Conservation (phyloP, 1,140 invertebrate species). For the Halyomorpha halys region DNA sequence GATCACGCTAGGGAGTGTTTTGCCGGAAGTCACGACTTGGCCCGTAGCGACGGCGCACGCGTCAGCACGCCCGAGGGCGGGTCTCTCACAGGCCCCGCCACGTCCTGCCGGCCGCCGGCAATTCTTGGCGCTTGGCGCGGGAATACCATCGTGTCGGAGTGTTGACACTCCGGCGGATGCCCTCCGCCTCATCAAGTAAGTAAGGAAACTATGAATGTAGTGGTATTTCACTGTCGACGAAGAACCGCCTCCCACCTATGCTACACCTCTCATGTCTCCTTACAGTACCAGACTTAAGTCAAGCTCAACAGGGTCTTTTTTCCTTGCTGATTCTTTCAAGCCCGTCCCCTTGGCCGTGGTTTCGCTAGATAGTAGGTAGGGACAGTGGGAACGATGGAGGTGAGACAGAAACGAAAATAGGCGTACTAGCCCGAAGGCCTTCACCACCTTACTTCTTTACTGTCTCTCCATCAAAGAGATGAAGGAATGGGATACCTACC, state of each 20-base stretch:
- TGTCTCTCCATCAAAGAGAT: too few species aligned
- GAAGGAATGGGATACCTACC: too few species aligned
- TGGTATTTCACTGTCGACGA: slow-evolving; percentile 54
- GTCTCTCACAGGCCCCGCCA: slow-evolving; percentile 4
- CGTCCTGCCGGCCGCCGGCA: not conserved
- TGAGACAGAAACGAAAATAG: too few species aligned
- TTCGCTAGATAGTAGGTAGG: too few species aligned
- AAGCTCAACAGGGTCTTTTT: slow-evolving; percentile 61
- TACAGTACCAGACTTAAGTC: slow-evolving; percentile 72
- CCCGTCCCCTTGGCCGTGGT: too few species aligned
- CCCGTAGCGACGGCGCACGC: not conserved
- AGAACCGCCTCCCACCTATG: slow-evolving; percentile 53
- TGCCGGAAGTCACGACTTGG: slow-evolving; percentile 14
- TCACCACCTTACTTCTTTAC: too few species aligned
- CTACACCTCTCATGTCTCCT: slow-evolving; percentile 69
- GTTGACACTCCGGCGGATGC: slow-evolving; percentile 35
- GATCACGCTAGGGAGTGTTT: slow-evolving; percentile 41
- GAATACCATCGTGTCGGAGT: slow-evolving; percentile 21
- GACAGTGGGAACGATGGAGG: too few species aligned
- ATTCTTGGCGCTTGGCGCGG: slow-evolving; percentile 23
- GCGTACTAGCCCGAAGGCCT: too few species aligned
- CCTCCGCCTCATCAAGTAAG: slow-evolving; percentile 47
- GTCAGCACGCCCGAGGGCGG: not conserved
- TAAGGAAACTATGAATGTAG: slow-evolving; percentile 57
- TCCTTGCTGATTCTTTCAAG: slow-evolving; percentile 34